A percentile compares a stretch with the other conserved stretches of the same genome.
These are phyloP conservation scores for Platyrinchus mystaceus DNA, from an alignment of 2,797 vertebrate genomes.

Conservation along the genomic window DNA sequence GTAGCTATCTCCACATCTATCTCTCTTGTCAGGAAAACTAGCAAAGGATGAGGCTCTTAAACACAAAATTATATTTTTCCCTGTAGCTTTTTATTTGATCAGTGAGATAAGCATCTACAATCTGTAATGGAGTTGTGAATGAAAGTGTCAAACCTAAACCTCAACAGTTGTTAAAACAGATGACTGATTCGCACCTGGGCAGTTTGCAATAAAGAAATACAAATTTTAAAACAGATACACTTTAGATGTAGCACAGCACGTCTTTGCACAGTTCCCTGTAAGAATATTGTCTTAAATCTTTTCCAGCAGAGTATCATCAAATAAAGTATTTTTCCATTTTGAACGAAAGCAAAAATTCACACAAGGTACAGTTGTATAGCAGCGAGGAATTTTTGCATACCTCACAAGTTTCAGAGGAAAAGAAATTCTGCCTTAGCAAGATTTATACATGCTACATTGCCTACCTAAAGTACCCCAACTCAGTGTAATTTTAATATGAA, in stretches of 20 bases:
- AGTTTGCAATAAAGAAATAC: not conserved
- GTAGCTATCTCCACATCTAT: not conserved
- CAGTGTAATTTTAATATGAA: not conserved
- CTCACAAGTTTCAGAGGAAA: not conserved
- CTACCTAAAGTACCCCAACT: not conserved
- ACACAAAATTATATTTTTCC: not conserved
- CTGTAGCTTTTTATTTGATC: not conserved
- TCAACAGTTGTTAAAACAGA: not conserved
- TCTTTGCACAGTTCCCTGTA: not conserved
- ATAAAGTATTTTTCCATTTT: not conserved
- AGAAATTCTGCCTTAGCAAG: not conserved
- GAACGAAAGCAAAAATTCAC: not conserved
- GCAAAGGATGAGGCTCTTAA: not conserved
- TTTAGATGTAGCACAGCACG: not conserved
- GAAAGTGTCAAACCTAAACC: not conserved
- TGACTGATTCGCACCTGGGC: not conserved
- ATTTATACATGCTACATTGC: not conserved
- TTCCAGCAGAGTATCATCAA: not conserved
- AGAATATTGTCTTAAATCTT: not conserved
- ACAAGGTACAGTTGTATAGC: not conserved
- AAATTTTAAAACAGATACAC: not conserved
- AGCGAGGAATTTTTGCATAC: not conserved
- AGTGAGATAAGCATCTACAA: not conserved
- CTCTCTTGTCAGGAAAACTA: not conserved
- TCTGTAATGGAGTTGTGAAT: not conserved